Conservation (phyloP, 2,797 vertebrate species). For the Sitta carolinensis region DNA sequence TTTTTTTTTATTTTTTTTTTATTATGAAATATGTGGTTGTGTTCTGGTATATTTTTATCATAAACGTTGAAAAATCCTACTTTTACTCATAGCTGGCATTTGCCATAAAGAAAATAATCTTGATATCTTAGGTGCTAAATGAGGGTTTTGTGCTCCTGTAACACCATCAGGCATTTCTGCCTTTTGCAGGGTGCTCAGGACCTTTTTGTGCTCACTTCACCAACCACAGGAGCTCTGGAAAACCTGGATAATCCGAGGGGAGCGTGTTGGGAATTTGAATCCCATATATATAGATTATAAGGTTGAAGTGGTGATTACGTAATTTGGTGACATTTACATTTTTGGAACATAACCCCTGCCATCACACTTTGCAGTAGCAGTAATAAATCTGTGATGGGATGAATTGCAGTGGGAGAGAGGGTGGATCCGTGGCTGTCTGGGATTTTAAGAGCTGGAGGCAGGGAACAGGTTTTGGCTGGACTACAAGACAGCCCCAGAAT, state of each 20-base stretch:
- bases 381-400: neutral
- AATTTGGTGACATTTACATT: constrained; percentile 7
- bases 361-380: neutral
- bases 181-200: neutral
- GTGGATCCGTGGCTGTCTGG: neutral
- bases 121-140: neutral
- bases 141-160: neutral
- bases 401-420: neutral
- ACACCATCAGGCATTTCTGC: neutral
- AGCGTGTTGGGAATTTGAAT: neutral
- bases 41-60: constrained; percentile 45
- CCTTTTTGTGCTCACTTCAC: neutral
- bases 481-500: neutral
- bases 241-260: neutral
- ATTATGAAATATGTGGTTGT: neutral
- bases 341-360: constrained; percentile 40
- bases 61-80: neutral
- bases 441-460: neutral
- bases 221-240: neutral
- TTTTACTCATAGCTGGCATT: neutral
- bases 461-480: neutral
- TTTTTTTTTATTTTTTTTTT: neutral
- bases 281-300: neutral
- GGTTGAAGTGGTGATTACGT: neutral
- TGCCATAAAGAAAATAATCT: neutral